Evolutionary conservation across 2,888 invertebrate species (phyloP), one percentile per base, ranked within the genome.

Genomic region (Hyposoter didymator): DNA sequence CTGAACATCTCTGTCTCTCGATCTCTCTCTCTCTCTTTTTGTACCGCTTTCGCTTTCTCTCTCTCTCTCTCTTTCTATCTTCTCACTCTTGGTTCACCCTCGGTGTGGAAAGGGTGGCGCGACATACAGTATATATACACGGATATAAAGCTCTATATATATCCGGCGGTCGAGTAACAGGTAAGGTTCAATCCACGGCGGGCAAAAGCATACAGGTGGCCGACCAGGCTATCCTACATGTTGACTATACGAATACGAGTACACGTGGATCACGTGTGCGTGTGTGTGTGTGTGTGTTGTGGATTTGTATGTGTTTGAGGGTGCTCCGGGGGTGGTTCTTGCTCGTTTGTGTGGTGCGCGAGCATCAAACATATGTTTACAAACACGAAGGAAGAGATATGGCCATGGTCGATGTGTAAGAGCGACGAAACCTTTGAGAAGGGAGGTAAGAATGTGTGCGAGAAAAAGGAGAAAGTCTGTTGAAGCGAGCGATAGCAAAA

Each of bases 141-240:
- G 78, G 43, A 69, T 70, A 59, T 59, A 70, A 55, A 39, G 78
- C 66, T 52, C 49, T 73, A 83, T 86, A 81, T 83, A 80, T 66
- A 73, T 55, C 59, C 43, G 64, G 76, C 89, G 90, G 89, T 89
- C 90, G 92, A 92, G 93, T 93, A 93, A 93, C 93, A 93, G 93
- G 93, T 93, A 93, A 93, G 92, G 92, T 91, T 92, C 92, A 91
- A 93, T 92, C 91, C 91, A 90, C 90, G 90, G 90, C 90, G 90
- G 91, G 91, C 89, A 92, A 91, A 59, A 93, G 93, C 93, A 93
- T 93, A 93, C 93, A 93, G 93, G 93, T 93, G 93, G 93, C 92
- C 93, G 92, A 92, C 90, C 91, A 90, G 88, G 90, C 90, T 87
- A 88, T 89, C 89, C 88, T 84, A 83, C 72, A 84, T 72, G 81